Percentiles rank a stretch among this genome's conserved stretches.
Evolutionary conservation across 2,797 vertebrate genomes (phyloP).

Genomic region (Eupleurogrammus muticus): DNA sequence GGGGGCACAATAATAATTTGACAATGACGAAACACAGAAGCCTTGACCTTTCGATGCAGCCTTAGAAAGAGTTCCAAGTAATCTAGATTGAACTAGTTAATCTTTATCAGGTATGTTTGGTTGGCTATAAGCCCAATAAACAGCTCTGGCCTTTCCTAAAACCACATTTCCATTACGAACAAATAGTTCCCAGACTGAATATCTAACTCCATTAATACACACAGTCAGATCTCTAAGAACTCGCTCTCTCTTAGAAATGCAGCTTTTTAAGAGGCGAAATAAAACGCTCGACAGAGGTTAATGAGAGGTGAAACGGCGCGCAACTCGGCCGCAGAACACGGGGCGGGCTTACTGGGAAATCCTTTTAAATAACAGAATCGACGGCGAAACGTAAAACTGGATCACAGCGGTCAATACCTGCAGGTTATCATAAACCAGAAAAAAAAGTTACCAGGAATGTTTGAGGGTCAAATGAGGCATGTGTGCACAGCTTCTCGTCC

Average conservation of each 20-base stretch:
- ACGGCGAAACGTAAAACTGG: slow-evolving; percentile 20
- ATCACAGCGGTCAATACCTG: slow-evolving; percentile 8
- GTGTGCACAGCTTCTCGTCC: slow-evolving; percentile 26
- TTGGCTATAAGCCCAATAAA: too few species aligned
- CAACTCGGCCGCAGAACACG: not conserved
- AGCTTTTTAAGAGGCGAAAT: slow-evolving; percentile 50
- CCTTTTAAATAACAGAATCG: slow-evolving; percentile 12
- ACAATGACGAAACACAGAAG: too few species aligned
- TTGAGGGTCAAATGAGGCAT: slow-evolving; percentile 9
- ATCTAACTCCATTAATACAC: too few species aligned
- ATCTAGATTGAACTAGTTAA: too few species aligned
- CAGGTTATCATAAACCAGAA: slow-evolving; percentile 18
- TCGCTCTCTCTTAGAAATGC: slow-evolving; percentile 55
- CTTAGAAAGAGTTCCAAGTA: too few species aligned
- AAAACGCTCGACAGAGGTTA: slow-evolving; percentile 65
- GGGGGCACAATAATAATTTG: too few species aligned
- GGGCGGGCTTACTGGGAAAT: not conserved
- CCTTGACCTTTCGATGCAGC: too few species aligned
- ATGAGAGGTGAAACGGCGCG: slow-evolving; percentile 52
- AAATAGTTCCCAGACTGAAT: too few species aligned
- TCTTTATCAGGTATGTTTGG: too few species aligned
- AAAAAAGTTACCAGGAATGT: slow-evolving; percentile 30
- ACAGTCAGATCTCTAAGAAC: slow-evolving; percentile 33
- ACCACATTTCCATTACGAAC: too few species aligned
- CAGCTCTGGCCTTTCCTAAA: too few species aligned